phyloP scores from a whole-genome alignment of 2,113 vertebrate genomes.

The Theropithecus gelada region DNA sequence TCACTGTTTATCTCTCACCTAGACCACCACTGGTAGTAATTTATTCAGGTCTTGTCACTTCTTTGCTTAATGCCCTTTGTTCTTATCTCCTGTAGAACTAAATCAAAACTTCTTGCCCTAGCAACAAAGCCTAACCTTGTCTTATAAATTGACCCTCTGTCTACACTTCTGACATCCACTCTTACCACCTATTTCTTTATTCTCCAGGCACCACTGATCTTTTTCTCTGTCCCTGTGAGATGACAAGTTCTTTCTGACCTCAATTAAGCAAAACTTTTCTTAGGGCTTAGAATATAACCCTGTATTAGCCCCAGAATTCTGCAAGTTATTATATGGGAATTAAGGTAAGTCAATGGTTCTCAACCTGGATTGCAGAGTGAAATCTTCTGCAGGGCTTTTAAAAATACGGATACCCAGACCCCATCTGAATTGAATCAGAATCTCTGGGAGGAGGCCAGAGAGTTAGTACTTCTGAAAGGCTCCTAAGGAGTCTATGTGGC shows the following conservation, averaged over 20 bases:
- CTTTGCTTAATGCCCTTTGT: not conserved
- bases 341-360: not conserved
- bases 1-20: not conserved
- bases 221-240: not conserved
- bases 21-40: not conserved
- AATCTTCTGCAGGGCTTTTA: not conserved
- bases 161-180: not conserved
- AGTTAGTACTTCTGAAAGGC: not conserved
- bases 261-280: not conserved
- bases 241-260: not conserved
- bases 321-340: not conserved
- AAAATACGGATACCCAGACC: not conserved
- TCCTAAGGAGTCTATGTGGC: not conserved
- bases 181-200: not conserved
- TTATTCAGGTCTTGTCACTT: not conserved
- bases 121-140: not conserved
- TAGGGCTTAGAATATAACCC: not conserved
- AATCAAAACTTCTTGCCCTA: not conserved
- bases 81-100: not conserved
- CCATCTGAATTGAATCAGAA: not conserved
- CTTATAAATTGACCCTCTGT: not conserved
- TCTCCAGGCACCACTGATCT: not conserved
- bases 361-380: not conserved
- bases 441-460: not conserved
- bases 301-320: not conserved